Conservation (phyloP, 2,797 vertebrate genomes). For the Lophius americanus region DNA sequence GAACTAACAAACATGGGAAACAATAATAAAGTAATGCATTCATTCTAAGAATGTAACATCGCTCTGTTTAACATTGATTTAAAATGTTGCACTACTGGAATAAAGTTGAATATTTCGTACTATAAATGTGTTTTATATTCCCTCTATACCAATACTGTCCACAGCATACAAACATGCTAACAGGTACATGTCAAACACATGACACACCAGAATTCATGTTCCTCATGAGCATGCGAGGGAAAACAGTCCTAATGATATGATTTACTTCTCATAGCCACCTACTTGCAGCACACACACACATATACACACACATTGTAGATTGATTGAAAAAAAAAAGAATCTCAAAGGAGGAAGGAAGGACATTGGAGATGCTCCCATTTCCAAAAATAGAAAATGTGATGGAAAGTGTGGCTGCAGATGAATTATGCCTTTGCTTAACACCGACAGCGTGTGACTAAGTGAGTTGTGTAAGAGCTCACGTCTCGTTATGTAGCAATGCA, state of each 20-base stretch:
- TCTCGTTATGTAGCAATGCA: constrained; percentile 4
- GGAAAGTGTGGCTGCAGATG: constrained; percentile 51
- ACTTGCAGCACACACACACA: constrained; percentile 44
- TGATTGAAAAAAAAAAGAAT: constrained; percentile 46
- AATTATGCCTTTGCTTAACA: constrained; percentile 51
- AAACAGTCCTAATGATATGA: constrained; percentile 20
- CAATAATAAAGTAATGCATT: too few relatives aligned
- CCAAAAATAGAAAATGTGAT: constrained; percentile 68
- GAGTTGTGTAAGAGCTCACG: neutral
- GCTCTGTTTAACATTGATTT: too few relatives aligned
- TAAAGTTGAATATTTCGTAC: too few relatives aligned
- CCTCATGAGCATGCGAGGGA: neutral
- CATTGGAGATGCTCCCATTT: constrained; percentile 61
- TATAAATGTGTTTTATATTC: too few relatives aligned
- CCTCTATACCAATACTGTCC: neutral
- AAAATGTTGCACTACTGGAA: too few relatives aligned
- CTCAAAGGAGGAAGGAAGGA: constrained; percentile 50
- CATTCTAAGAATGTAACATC: too few relatives aligned
- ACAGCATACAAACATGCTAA: constrained; percentile 3
- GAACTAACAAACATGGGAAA: too few relatives aligned
- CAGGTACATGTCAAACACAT: constrained; percentile 11
- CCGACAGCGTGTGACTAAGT: constrained; percentile 39
- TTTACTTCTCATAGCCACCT: constrained; percentile 58
- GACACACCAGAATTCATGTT: neutral
- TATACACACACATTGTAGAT: constrained; percentile 20